Conservation (phyloP, 2,113 vertebrate species). For the Callocephalon fimbriatum region DNA sequence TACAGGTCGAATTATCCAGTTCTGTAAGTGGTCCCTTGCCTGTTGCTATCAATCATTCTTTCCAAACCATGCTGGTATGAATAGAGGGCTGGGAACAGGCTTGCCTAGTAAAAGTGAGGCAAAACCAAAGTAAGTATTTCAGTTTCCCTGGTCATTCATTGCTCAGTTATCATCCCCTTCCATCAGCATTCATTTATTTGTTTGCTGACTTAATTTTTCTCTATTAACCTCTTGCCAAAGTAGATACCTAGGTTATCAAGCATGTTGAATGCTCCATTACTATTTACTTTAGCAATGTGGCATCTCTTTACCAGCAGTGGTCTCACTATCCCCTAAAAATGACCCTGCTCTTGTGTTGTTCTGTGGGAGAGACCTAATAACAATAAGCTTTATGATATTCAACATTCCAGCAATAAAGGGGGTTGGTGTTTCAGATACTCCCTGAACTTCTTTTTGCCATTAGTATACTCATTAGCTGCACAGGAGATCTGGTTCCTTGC, state of each 20-base stretch:
- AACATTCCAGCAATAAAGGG: not conserved
- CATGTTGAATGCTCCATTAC: not conserved
- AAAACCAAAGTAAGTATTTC: not conserved
- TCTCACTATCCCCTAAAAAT: not conserved
- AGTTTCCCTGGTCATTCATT: not conserved
- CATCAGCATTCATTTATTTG: not conserved
- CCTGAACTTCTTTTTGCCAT: not conserved
- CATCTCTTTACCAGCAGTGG: not conserved
- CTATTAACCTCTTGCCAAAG: not conserved
- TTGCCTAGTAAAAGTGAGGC: not conserved
- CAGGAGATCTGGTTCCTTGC: not conserved
- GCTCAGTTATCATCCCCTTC: not conserved
- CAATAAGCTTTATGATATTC: not conserved
- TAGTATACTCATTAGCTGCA: not conserved
- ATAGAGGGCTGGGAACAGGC: not conserved
- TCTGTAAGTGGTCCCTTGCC: not conserved
- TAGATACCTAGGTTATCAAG: not conserved
- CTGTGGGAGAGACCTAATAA: not conserved
- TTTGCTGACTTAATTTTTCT: not conserved
- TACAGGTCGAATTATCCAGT: not conserved
- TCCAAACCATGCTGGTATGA: not conserved
- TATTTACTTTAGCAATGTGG: not conserved
- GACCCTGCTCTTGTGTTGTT: not conserved
- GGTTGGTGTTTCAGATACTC: not conserved
- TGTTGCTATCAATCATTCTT: not conserved